Percentiles rank a stretch among this genome's conserved stretches.
Conservation (phyloP, 64 coral and sea anemone species). For the Acropora yongei region DNA sequence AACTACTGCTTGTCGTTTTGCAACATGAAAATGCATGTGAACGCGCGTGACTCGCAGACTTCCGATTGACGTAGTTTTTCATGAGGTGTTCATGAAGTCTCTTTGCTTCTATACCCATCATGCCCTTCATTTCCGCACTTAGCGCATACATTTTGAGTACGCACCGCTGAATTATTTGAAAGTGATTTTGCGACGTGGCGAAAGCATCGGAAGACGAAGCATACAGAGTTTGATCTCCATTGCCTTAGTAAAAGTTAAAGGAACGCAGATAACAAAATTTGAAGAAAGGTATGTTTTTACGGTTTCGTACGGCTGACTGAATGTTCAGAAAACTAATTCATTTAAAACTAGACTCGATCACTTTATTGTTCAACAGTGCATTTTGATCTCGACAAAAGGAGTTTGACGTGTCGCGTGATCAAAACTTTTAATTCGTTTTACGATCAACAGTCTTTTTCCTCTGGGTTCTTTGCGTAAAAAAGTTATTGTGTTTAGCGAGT, state of each 20-base stretch:
- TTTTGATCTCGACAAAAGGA: background rate
- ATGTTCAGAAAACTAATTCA: background rate
- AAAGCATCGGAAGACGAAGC: background rate
- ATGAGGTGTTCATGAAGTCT: background rate
- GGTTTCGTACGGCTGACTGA: background rate
- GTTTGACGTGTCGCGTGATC: background rate
- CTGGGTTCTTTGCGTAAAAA: too few species aligned
- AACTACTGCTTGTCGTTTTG: too few species aligned
- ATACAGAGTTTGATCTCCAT: slow-evolving; percentile 29
- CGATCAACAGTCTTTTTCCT: background rate
- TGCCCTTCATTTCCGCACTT: background rate
- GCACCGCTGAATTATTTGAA: background rate
- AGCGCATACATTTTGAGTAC: background rate
- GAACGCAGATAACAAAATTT: background rate
- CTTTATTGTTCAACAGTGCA: background rate
- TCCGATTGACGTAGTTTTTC: background rate
- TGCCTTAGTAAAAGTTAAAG: background rate
- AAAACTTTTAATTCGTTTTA: background rate
- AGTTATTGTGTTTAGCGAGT: too few species aligned
- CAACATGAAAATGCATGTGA: too few species aligned
- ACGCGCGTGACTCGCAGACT: too few species aligned
- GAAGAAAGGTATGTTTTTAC: background rate
- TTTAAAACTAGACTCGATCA: too few species aligned
- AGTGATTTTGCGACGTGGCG: slow-evolving; percentile 40
- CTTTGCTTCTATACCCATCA: background rate